These are phyloP conservation scores for Microtus richardsoni DNA, from an alignment of 2,113 vertebrate species.

Conservation along the genomic window DNA sequence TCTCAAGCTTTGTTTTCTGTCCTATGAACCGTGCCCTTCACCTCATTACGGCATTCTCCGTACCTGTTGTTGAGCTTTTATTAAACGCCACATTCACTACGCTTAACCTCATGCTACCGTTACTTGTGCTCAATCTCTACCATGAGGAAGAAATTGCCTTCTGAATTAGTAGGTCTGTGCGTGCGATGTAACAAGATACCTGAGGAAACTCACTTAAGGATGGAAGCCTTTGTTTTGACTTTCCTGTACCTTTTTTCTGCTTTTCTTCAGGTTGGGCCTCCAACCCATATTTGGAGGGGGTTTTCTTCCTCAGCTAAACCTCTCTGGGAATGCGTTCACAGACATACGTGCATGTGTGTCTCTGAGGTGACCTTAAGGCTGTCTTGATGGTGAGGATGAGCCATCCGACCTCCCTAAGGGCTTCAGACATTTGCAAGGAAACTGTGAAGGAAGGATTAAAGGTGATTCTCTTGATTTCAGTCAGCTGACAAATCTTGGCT, in stretches of 20 bases:
- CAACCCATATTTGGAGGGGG: too few species aligned
- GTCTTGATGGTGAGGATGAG: not conserved
- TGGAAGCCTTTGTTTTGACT: too few species aligned
- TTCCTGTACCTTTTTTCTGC: not conserved
- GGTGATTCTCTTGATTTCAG: not conserved
- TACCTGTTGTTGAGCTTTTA: not conserved
- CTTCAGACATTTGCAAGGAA: not conserved
- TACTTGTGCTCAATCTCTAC: not conserved
- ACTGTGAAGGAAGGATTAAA: not conserved
- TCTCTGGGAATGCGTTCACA: not conserved
- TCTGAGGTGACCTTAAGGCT: not conserved
- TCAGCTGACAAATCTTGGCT: not conserved
- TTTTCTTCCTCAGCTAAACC: not conserved
- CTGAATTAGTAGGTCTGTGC: too few species aligned
- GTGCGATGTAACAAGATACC: not conserved
- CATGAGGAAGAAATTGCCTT: not conserved
- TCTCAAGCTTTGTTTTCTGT: not conserved
- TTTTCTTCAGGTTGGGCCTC: not conserved
- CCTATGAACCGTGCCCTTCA: not conserved
- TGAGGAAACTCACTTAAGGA: not conserved
- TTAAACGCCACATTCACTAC: not conserved
- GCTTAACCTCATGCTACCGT: not conserved
- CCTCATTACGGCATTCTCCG: not conserved
- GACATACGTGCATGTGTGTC: not conserved
- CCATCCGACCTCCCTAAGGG: not conserved